Percentiles rank a stretch among this genome's conserved stretches.
phyloP scores from a whole-genome alignment of 2,888 invertebrate species.

The Galeopsomyia nigrocyanea region DNA sequence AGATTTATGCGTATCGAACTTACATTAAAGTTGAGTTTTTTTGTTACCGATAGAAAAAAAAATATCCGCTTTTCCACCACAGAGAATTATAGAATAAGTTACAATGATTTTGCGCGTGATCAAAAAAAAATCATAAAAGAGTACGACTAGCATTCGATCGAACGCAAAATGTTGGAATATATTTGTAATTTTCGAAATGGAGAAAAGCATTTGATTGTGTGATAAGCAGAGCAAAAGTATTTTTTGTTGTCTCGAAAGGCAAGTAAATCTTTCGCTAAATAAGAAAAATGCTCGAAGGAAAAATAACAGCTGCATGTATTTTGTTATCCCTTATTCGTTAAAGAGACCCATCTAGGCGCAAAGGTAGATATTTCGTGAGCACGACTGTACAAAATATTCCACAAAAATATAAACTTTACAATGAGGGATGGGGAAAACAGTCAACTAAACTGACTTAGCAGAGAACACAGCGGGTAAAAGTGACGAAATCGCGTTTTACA shows the following conservation, averaged over 20 bases:
- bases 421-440: slow-evolving; percentile 19
- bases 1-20: slow-evolving; percentile 17
- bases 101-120: neutral
- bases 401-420: slow-evolving; percentile 43
- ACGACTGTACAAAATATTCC: slow-evolving; percentile 34
- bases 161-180: slow-evolving; percentile 11
- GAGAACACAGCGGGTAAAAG: slow-evolving; percentile 45
- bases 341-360: slow-evolving; percentile 35
- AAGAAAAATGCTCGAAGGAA: slow-evolving; percentile 16
- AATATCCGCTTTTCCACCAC: neutral
- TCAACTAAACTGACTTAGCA: slow-evolving; percentile 44
- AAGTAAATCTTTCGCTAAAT: slow-evolving; percentile 16
- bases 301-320: slow-evolving; percentile 27
- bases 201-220: slow-evolving; percentile 14
- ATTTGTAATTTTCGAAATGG: slow-evolving; percentile 18
- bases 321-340: slow-evolving; percentile 23
- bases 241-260: slow-evolving; percentile 16
- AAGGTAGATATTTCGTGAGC: slow-evolving; percentile 26
- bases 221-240: neutral
- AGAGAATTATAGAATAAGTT: slow-evolving; percentile 13
- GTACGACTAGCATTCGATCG: slow-evolving; percentile 13
- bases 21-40: slow-evolving; percentile 18
- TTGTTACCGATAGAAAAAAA: slow-evolving; percentile 5
- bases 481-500: slow-evolving; percentile 40
- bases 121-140: slow-evolving; percentile 11